These are phyloP conservation scores for Dicrurus megarhynchus DNA, from an alignment of 2,113 vertebrate genomes.

Conservation along the genomic window DNA sequence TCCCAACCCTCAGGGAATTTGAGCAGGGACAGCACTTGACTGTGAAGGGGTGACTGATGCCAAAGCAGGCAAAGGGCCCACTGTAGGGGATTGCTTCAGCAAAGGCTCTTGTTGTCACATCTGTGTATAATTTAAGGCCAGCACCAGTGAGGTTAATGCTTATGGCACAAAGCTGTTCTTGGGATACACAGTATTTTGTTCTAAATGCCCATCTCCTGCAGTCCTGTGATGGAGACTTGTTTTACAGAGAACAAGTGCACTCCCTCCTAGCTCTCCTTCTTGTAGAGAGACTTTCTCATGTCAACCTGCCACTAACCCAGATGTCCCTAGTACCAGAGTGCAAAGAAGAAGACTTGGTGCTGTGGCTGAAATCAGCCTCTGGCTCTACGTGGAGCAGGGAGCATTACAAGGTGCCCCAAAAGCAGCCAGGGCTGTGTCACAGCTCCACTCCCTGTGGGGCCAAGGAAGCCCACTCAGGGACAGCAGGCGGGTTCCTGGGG, in stretches of 20 bases:
- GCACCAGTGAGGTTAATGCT: not conserved
- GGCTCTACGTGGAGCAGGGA: not conserved
- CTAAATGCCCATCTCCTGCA: not conserved
- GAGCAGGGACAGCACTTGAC: not conserved
- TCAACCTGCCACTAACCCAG: not conserved
- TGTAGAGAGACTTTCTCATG: not conserved
- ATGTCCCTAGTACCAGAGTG: not conserved
- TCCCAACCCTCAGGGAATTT: not conserved
- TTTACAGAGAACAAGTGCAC: not conserved
- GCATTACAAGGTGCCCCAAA: fast-evolving
- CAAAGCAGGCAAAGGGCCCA: not conserved
- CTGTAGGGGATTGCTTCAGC: not conserved
- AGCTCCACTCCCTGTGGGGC: not conserved
- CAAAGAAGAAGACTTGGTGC: not conserved
- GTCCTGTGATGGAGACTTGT: not conserved
- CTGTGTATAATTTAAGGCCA: not conserved
- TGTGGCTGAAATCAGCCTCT: not conserved
- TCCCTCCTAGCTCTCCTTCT: not conserved
- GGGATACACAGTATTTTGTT: not conserved
- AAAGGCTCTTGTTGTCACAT: not conserved
- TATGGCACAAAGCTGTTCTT: not conserved
- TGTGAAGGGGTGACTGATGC: not conserved
- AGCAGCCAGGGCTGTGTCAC: not conserved
- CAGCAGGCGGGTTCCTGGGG: not conserved
- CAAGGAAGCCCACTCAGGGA: not conserved